phyloP scores from a whole-genome alignment of 2,113 vertebrate genomes.

The Hylia prasina region DNA sequence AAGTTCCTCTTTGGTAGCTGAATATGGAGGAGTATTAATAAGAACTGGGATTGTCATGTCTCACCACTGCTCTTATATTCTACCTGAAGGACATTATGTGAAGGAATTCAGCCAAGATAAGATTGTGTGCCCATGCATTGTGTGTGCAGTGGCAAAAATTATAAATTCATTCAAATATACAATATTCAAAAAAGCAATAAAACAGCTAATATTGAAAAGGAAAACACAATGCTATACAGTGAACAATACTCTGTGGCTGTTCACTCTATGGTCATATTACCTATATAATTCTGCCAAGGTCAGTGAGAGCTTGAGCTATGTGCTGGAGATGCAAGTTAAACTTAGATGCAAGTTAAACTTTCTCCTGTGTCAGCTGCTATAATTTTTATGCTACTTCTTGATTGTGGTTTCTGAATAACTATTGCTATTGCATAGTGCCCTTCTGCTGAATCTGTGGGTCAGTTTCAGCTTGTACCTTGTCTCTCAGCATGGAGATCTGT shows the following conservation, averaged over 20 bases:
- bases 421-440: not conserved
- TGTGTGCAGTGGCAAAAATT: not conserved
- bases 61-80: not conserved
- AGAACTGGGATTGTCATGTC: not conserved
- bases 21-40: not conserved
- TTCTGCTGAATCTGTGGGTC: not conserved
- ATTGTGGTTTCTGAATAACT: not conserved
- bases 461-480: not conserved
- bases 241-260: not conserved
- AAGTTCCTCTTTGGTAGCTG: not conserved
- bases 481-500: rapidly evolving
- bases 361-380: not conserved
- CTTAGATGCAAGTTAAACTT: not conserved
- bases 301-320: not conserved
- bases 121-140: not conserved
- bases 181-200: not conserved
- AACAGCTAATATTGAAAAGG: not conserved
- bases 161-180: not conserved
- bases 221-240: not conserved
- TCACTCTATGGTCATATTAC: not conserved
- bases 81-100: not conserved
- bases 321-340: not conserved
- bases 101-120: not conserved
- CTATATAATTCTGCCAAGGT: not conserved
- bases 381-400: not conserved